Conservation (phyloP, 2,113 vertebrate species). For the Malurus elegans region DNA sequence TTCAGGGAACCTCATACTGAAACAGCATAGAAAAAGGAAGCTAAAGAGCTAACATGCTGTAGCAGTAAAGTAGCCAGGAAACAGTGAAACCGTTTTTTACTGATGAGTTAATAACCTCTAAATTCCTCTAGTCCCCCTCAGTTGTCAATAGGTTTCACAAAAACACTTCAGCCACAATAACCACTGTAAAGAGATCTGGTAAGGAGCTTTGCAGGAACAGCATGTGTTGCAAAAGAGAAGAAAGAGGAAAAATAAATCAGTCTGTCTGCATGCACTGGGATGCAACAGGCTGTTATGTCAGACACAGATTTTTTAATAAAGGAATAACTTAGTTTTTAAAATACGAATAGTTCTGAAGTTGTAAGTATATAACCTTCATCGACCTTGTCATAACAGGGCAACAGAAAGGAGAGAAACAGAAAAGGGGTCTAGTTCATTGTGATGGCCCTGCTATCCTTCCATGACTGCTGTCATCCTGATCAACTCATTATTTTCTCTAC, state of each 20-base stretch:
- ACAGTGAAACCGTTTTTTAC: neutral
- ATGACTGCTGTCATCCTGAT: neutral
- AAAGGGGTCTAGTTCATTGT: neutral
- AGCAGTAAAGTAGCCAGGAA: neutral
- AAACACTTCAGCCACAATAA: neutral
- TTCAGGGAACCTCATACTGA: neutral
- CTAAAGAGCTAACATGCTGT: neutral
- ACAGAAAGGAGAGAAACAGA: neutral
- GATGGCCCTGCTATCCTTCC: neutral
- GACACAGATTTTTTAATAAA: neutral
- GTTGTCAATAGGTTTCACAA: neutral
- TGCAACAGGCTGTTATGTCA: neutral
- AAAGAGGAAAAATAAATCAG: neutral
- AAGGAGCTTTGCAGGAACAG: neutral
- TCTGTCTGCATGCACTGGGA: neutral
- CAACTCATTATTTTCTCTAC: neutral
- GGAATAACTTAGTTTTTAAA: neutral
- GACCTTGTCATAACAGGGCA: neutral
- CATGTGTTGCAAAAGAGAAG: neutral
- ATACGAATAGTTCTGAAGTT: neutral
- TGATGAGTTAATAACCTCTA: neutral
- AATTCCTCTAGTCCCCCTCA: neutral
- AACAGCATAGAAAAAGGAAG: neutral
- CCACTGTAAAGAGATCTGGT: neutral
- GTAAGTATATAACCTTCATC: neutral